Conservation (phyloP, 2,888 invertebrate genomes). For the Brachyptera risi region DNA sequence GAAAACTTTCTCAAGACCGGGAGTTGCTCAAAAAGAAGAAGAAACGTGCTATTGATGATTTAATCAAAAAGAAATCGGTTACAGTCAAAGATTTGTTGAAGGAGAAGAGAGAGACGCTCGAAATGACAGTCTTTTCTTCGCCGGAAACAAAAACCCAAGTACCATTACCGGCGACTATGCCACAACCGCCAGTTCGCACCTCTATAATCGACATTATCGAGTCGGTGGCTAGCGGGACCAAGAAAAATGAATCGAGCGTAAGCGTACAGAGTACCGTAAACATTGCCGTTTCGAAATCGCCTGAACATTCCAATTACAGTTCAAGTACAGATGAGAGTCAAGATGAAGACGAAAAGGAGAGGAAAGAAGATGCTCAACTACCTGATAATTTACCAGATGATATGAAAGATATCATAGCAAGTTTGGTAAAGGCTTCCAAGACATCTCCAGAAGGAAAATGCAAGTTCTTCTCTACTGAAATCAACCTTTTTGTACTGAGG, state of each 20-base stretch:
- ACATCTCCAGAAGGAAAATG: constrained; percentile 48
- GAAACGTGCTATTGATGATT: constrained; percentile 29
- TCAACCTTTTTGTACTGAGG: constrained; percentile 51
- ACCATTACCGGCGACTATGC: neutral
- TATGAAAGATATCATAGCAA: constrained; percentile 46
- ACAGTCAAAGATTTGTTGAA: constrained; percentile 38
- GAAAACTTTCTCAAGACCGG: constrained; percentile 28
- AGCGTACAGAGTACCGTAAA: no score
- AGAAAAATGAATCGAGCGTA: constrained; percentile 31
- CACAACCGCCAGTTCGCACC: constrained; percentile 32
- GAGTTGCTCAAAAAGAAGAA: constrained; percentile 43
- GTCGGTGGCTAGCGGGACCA: constrained; percentile 51
- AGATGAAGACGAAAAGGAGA: constrained; percentile 30
- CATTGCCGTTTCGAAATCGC: no score
- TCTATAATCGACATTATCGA: constrained; percentile 52
- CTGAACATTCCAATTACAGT: neutral
- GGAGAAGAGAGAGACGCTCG: constrained; percentile 35
- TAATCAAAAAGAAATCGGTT: constrained; percentile 34
- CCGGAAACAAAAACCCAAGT: neutral
- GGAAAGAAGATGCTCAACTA: constrained; percentile 43
- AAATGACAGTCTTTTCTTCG: neutral
- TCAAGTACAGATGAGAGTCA: constrained; percentile 30
- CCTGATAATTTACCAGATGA: constrained; percentile 48
- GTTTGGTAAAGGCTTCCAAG: constrained; percentile 45
- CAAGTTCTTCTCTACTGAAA: constrained; percentile 51